Evolutionary conservation across 2,797 vertebrate species (phyloP).

Genomic region (Acanthurus tractus): DNA sequence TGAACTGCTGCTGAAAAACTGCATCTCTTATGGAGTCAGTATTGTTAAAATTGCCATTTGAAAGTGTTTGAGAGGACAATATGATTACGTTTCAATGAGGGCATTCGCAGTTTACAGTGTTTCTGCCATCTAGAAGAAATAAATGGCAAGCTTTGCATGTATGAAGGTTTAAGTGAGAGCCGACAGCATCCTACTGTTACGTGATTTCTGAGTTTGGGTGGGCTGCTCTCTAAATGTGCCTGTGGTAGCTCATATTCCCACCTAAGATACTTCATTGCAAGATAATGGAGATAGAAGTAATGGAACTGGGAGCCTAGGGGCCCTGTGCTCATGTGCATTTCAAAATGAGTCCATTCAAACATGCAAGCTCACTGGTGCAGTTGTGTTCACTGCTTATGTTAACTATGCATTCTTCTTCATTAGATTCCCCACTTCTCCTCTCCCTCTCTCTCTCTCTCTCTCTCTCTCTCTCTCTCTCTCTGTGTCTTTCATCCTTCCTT

Average conservation of each 20-base stretch:
- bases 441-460: not conserved
- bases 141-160: not conserved
- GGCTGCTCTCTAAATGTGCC: constrained; percentile 42
- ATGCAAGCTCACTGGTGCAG: constrained; percentile 20
- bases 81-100: not conserved
- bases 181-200: not conserved
- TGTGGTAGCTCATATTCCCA: constrained; percentile 37
- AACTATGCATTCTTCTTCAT: constrained; percentile 36
- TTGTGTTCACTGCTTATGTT: constrained; percentile 39
- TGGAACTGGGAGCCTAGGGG: constrained; percentile 40
- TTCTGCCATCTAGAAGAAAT: not conserved
- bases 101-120: not conserved
- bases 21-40: not conserved
- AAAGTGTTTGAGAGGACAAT: not conserved
- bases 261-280: constrained; percentile 35
- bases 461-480: constrained; percentile 2
- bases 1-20: too few species aligned
- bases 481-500: constrained; percentile 12
- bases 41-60: not conserved
- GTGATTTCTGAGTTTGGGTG: constrained; percentile 39
- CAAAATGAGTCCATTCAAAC: constrained; percentile 39
- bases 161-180: constrained; percentile 1
- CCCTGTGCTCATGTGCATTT: constrained; percentile 6
- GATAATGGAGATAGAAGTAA: constrained; percentile 60
- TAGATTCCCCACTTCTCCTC: not conserved